Evolutionary conservation across 92 coral and sea anemone species (phyloP), one percentile per base, ranked within the genome.

Genomic region (Desmophyllum pertusum): DNA sequence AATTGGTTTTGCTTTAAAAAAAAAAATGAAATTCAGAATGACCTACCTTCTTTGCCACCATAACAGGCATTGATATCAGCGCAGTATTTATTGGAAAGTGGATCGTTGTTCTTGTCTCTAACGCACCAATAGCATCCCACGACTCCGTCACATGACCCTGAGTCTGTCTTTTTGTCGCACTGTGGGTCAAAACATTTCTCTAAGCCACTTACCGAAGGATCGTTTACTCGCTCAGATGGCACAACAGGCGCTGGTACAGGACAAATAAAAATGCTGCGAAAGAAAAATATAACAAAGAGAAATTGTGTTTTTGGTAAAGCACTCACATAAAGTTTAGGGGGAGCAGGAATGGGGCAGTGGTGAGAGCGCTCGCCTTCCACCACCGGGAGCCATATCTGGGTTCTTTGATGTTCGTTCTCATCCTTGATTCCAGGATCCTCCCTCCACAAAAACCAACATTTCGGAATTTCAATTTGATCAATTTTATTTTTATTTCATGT

Each of bases 101-200:
- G 90, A 36, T 55, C 75, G 48, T 82, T 78, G 25, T 52, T 2
- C 57, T 83, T 84, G 46, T 90, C 91, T 37, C 76, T 79, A 42
- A 90, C 75, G 68, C 93, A 90, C 93, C 93, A 90, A 57, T 83
- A 87, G 65, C 91, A 90, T 4, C 93, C 90, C 51, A 82, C 88
- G 27, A 90, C 82, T 36, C 90, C 90, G 21, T 86, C 81, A 50
- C 93, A 90, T 30, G 81, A 66, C 33, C 63, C 78, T 37, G 71
- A 88, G 33, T 33, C 31, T 14, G 36, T 43, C 70, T 79, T 86
- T 40, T 62, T 73, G 27, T 23, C 75, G 52, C 93, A 90, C 4
- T 86, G 41, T 30, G 91, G 83, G 27, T 87, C 91, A 68, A 82
- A 83, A 42, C 93, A 90, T 61, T 79, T 90, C 23, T 80, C 35